These are phyloP conservation scores for Gobio gobio DNA, from an alignment of 2,113 vertebrate species.

Conservation along the genomic window DNA sequence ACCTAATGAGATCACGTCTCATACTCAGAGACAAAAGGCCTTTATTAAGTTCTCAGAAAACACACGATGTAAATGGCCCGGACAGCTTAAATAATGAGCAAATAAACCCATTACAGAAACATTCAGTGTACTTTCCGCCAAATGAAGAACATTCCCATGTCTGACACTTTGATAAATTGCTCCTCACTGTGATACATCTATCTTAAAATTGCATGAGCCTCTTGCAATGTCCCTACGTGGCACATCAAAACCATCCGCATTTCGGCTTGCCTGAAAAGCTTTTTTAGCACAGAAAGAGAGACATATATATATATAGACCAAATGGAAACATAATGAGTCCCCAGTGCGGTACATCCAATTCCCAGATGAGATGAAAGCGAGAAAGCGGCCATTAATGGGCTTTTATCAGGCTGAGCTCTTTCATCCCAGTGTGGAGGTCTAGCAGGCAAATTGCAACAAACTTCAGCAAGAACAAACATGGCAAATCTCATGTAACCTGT, in stretches of 20 bases:
- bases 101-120: conserved; percentile 11
- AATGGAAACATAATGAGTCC: conserved; percentile 23
- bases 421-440: conserved; percentile 13
- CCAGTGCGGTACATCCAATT: not conserved
- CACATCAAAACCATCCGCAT: not conserved
- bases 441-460: not conserved
- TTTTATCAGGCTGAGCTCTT: conserved; percentile 12
- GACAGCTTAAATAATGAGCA: conserved; percentile 35
- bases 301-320: conserved; percentile 24
- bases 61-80: not conserved
- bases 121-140: conserved; percentile 28
- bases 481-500: not conserved
- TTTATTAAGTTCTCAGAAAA: not conserved
- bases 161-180: conserved; percentile 26
- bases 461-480: not conserved
- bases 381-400: not conserved
- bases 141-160: conserved; percentile 30
- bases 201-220: not conserved
- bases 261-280: not conserved
- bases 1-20: not conserved
- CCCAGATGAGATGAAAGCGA: conserved; percentile 28
- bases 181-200: conserved; percentile 10
- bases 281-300: not conserved
- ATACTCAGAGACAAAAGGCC: not conserved
- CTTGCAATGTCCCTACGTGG: not conserved